These are phyloP conservation scores for Leucosticte australis DNA, from an alignment of 2,113 vertebrate genomes.

Conservation along the genomic window DNA sequence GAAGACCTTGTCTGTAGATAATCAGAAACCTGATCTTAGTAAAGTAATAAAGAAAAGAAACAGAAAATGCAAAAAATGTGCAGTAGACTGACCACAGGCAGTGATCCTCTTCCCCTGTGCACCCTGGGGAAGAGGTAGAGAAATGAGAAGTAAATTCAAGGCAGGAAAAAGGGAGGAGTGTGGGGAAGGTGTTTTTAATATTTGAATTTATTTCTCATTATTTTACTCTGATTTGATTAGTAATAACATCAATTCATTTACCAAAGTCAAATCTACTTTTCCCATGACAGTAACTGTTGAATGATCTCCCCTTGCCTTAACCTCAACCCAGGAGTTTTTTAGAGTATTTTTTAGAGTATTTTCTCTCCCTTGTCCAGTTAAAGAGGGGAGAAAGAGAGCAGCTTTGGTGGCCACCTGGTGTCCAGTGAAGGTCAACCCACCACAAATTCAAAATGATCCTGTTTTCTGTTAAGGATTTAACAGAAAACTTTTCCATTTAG, in stretches of 20 bases:
- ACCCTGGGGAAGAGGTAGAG: neutral
- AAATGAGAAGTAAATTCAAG: neutral
- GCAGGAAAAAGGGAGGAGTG: neutral
- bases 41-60: neutral
- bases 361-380: neutral
- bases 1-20: neutral
- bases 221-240: neutral
- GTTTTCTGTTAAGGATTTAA: neutral
- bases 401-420: neutral
- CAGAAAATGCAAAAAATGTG: neutral
- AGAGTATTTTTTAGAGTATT: too few relatives aligned
- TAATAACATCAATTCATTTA: neutral
- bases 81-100: neutral
- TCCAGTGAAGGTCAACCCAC: neutral
- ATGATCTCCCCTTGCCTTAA: neutral
- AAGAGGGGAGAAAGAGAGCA: neutral
- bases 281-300: neutral
- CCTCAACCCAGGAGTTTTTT: neutral
- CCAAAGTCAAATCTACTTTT: neutral
- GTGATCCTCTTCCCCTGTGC: neutral
- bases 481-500: neutral
- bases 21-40: neutral
- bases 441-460: neutral
- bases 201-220: neutral
- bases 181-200: neutral